phyloP scores from a whole-genome alignment of 2,797 vertebrate genomes.

The Onychomys torridus region DNA sequence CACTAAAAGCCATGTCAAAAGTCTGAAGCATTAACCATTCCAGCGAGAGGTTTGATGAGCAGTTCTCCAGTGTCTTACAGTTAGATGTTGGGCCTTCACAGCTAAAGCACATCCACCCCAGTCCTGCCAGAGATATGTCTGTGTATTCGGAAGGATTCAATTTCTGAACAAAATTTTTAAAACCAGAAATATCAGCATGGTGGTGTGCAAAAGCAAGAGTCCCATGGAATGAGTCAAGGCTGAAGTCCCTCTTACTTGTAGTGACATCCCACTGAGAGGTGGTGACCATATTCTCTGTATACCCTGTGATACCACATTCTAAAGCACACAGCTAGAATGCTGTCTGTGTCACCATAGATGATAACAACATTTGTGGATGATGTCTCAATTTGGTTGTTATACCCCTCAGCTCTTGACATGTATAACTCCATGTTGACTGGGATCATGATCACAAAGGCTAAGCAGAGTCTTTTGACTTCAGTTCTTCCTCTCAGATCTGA shows the following conservation, averaged over 20 bases:
- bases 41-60: neutral
- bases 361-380: no score
- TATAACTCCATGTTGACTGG: no score
- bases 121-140: neutral
- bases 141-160: neutral
- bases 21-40: neutral
- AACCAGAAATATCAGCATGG: neutral
- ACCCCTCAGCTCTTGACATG: no score
- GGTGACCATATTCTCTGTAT: neutral
- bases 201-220: neutral
- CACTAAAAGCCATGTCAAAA: neutral
- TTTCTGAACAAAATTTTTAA: neutral
- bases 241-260: neutral
- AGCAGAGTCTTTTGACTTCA: no score
- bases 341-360: neutral
- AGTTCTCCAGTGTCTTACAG: neutral
- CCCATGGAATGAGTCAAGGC: no score
- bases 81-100: neutral
- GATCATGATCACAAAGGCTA: no score
- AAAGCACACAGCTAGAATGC: neutral
- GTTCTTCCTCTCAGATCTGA: no score
- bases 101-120: neutral
- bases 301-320: neutral
- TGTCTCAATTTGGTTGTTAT: no score
- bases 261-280: neutral